Base-by-base conservation (phyloP, 2,797 vertebrate genomes). In the Yasuhikotakia modesta region DNA sequence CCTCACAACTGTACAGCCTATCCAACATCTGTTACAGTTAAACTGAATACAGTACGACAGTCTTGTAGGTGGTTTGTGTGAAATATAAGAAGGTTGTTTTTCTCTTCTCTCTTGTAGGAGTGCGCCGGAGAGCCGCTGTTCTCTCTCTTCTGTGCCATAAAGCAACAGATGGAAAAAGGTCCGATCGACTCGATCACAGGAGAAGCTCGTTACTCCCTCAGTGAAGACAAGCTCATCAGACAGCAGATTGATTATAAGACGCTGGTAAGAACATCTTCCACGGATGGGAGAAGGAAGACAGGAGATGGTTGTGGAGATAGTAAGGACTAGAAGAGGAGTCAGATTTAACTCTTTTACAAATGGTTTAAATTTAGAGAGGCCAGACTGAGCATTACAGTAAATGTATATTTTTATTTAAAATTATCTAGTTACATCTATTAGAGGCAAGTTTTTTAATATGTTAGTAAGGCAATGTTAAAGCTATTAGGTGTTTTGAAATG, bases 241-340 rank as follows among this genome's bases (percentile, higher is more conserved):
- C 97, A 99, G 88, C 97, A 99, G 92, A 98, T 98, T 27, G 97
- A 99, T 92, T 99, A 99, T 94, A 98, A 98, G 90, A 99, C 95
- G 0, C 88, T 98, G 96, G 97, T 99, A 90, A 94, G 94, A 79
- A n/a, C n/a, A n/a, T n/a, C n/a, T n/a, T n/a, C n/a, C n/a, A n/a
- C n/a, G n/a, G n/a, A n/a, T n/a, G n/a, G n/a, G n/a, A n/a, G n/a
- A n/a, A n/a, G n/a, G n/a, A n/a, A n/a, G n/a, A n/a, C 61, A 78
- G 46, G 84, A 68, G 73, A 79, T 66, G 48, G 86, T 88, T 85
- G 86, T 27, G 45, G 19, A 87, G 86, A 85, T 84, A 81, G 43
- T 74, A 81, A 83, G 72, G 63, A 73, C 81, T 85, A 72, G 19
- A 52, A 35, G 13, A 39, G n/a, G 39, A 43, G 32, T 39, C 35